These are phyloP conservation scores for Ophion costatus DNA, from an alignment of 2,888 invertebrate genomes.

Conservation along the genomic window DNA sequence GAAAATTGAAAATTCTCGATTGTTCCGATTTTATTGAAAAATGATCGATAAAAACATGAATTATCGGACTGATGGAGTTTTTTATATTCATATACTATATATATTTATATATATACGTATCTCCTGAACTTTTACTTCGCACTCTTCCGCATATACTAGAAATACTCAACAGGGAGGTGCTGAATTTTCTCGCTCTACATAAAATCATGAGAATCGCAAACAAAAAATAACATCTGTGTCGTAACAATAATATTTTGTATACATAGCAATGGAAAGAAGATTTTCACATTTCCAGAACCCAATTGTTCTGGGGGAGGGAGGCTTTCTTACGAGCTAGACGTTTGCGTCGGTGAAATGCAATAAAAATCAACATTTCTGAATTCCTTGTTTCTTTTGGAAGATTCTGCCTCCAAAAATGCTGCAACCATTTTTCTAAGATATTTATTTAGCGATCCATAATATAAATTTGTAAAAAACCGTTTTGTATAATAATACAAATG, in stretches of 20 bases:
- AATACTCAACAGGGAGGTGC: conserved; percentile 68
- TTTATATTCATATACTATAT: conserved; percentile 68
- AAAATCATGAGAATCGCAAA: conserved; percentile 44
- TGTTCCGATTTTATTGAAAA: conserved; percentile 76
- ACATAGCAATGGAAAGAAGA: conserved; percentile 57
- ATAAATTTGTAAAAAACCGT: no score
- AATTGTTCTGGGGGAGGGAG: neutral
- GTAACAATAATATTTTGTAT: conserved; percentile 62
- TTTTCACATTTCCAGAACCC: neutral
- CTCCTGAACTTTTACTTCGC: conserved; percentile 36
- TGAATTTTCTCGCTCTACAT: conserved; percentile 52
- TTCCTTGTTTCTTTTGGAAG: no score
- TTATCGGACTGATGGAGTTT: conserved; percentile 73
- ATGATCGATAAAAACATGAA: conserved; percentile 79
- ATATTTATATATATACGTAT: conserved; percentile 69
- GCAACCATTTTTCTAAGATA: no score
- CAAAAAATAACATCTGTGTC: conserved; percentile 52
- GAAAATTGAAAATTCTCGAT: conserved; percentile 32
- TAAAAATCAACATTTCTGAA: no score
- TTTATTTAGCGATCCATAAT: no score
- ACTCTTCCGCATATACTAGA: conserved; percentile 38
- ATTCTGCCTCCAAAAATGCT: no score
- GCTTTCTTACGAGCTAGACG: neutral
- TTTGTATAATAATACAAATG: no score
- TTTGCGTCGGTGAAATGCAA: no score